These are phyloP conservation scores for Sinopyrophorus schimmeli DNA, from an alignment of 2,888 invertebrate species.

Conservation along the genomic window DNA sequence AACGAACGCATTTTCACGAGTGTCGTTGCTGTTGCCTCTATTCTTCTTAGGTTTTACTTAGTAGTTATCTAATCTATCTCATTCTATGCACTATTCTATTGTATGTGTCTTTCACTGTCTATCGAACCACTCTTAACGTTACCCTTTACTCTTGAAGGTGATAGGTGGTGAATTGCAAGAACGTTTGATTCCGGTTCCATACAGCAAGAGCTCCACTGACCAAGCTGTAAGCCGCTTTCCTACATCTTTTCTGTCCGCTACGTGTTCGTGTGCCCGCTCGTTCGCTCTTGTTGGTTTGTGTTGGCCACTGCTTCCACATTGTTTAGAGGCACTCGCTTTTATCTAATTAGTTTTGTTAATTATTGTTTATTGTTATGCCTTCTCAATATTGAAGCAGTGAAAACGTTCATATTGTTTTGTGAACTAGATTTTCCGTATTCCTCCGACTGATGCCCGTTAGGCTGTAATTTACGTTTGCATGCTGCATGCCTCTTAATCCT, in stretches of 20 bases:
- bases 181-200: conserved; percentile 99
- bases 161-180: conserved; percentile 99
- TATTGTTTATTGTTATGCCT: conserved; percentile 33
- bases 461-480: conserved; percentile 43
- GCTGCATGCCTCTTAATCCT: conserved; percentile 51
- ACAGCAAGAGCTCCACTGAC: conserved; percentile 99
- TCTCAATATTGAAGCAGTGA: conserved; percentile 34
- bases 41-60: conserved; percentile 45
- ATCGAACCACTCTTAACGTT: conserved; percentile 74
- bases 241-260: conserved; percentile 59
- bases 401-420: conserved; percentile 31
- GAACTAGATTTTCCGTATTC: conserved; percentile 36
- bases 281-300: conserved; percentile 55
- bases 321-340: conserved; percentile 39
- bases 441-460: conserved; percentile 38
- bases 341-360: conserved; percentile 28
- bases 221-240: conserved; percentile 97
- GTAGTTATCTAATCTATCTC: conserved; percentile 61
- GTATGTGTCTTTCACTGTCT: conserved; percentile 59
- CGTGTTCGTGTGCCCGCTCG: conserved; percentile 54
- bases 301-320: conserved; percentile 52
- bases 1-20: conserved; percentile 4
- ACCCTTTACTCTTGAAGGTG: conserved; percentile 95
- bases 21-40: conserved; percentile 25
- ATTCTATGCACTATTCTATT: conserved; percentile 57